Percentiles rank a stretch among this genome's conserved stretches.
Conservation (phyloP, 2,888 invertebrate genomes). For the Rambutsinella grinnellia region DNA sequence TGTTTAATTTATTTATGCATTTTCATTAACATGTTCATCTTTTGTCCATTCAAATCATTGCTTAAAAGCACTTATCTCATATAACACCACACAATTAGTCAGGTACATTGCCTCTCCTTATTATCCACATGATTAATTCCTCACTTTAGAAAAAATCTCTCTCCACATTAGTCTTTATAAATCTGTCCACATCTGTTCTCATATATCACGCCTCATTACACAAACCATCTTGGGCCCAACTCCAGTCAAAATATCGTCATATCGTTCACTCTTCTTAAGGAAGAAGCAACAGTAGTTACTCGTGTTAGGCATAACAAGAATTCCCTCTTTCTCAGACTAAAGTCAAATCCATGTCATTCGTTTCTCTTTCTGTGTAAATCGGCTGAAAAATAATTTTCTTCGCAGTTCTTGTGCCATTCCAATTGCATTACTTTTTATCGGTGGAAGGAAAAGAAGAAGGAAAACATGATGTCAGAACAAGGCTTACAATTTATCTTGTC, state of each 20-base stretch:
- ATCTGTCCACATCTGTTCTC: conserved; percentile 28
- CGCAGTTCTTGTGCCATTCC: neutral
- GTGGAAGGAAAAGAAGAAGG: neutral
- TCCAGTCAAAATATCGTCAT: no score
- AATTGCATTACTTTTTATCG: neutral
- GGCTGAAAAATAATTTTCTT: neutral
- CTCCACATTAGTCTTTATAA: conserved; percentile 1
- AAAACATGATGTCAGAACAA: conserved; percentile 34
- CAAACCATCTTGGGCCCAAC: neutral
- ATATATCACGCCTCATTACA: conserved; percentile 32
- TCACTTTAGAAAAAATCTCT: neutral
- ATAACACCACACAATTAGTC: neutral
- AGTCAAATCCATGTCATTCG: neutral
- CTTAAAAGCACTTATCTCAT: neutral
- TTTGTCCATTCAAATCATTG: no score
- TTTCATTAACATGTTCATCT: neutral
- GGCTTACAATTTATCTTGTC: conserved; percentile 36
- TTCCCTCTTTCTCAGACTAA: neutral
- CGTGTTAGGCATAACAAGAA: neutral
- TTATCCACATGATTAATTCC: neutral
- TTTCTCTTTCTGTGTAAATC: neutral
- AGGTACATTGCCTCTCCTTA: neutral
- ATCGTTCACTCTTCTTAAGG: no score
- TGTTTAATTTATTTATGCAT: neutral
- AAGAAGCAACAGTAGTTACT: neutral